Conservation (phyloP, 2,888 invertebrate genomes). For the Drosophila trichaetosa region DNA sequence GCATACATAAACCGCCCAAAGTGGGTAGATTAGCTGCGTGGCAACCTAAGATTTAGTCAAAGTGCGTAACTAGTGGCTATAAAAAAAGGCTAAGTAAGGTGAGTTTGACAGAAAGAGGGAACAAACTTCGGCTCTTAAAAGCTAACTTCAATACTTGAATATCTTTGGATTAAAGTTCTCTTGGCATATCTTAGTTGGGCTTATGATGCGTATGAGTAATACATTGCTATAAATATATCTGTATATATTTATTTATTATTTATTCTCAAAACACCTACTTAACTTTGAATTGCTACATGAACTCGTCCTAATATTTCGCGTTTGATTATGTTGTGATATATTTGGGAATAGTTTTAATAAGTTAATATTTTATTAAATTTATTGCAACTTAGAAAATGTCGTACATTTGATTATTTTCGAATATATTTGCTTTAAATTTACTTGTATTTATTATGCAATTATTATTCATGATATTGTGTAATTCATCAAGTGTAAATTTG, state of each 20-base stretch:
- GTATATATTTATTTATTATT: background rate
- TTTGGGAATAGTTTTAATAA: background rate
- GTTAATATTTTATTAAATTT: background rate
- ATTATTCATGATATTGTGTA: background rate
- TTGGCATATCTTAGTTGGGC: background rate
- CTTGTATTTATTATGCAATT: background rate
- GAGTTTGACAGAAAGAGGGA: background rate
- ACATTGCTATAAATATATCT: background rate
- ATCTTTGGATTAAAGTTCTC: background rate
- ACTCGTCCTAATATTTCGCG: background rate
- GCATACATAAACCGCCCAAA: conserved; percentile 53
- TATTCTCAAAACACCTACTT: background rate
- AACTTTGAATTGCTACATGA: background rate
- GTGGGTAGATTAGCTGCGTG: conserved; percentile 66
- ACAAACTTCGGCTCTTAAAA: background rate
- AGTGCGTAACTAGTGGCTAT: conserved; percentile 14
- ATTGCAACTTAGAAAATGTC: background rate
- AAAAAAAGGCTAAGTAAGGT: conserved; percentile 8
- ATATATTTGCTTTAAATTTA: background rate
- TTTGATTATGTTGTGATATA: background rate
- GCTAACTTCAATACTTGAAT: background rate
- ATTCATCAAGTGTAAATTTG: background rate
- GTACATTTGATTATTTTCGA: background rate
- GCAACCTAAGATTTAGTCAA: conserved; percentile 23
- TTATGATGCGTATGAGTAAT: background rate